A percentile compares a stretch with the other conserved stretches of the same genome.
phyloP scores from a whole-genome alignment of 2,797 vertebrate species.

The Darevskia mixta region DNA sequence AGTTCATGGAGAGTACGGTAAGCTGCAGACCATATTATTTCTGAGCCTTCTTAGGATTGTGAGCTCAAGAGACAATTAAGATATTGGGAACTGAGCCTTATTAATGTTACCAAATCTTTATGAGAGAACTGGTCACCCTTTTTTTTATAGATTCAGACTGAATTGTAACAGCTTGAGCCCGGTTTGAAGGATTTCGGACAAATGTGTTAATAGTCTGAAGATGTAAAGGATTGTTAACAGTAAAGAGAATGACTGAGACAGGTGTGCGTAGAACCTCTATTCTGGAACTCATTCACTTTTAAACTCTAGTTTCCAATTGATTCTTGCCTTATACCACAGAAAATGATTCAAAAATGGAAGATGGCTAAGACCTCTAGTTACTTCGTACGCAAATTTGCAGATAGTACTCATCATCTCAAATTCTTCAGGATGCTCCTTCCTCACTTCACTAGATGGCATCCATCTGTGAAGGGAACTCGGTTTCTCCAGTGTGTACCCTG shows the following conservation, averaged over 20 bases:
- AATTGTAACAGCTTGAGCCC: not conserved
- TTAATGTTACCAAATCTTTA: not conserved
- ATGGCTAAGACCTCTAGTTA: not conserved
- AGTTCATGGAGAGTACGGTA: not conserved
- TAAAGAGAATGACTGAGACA: not conserved
- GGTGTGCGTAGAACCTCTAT: not conserved
- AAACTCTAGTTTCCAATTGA: not conserved
- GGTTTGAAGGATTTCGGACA: not conserved
- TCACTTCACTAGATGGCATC: not conserved
- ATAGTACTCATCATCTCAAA: not conserved
- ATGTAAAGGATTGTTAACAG: not conserved
- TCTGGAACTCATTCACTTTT: not conserved
- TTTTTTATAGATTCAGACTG: not conserved
- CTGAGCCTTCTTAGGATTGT: not conserved
- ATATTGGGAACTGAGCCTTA: not conserved
- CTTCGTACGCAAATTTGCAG: not conserved
- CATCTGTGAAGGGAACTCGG: not conserved
- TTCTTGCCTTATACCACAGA: not conserved
- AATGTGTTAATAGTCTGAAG: not conserved
- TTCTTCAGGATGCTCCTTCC: conserved; percentile 2
- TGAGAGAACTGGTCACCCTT: not conserved
- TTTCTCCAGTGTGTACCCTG: not conserved
- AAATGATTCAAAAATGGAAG: not conserved
- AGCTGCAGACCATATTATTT: not conserved
- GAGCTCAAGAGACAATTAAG: not conserved